Conservation (phyloP, 2,888 invertebrate genomes). For the Acanthacorydalis orientalis region DNA sequence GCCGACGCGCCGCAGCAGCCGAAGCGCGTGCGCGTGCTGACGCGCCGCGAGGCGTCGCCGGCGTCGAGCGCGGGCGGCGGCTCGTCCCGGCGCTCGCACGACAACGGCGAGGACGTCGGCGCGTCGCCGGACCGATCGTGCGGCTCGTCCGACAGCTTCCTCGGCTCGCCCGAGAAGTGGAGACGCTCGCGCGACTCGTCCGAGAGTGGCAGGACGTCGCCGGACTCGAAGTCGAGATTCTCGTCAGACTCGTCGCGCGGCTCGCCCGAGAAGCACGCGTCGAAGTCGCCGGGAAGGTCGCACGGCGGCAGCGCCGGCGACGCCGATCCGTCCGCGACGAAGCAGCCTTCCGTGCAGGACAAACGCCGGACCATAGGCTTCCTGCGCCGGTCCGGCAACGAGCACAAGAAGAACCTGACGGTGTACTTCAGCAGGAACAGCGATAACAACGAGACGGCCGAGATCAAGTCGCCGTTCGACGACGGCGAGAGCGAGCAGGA, state of each 20-base stretch:
- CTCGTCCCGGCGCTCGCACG: too few species aligned
- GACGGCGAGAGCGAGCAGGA: not conserved
- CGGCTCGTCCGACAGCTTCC: not conserved
- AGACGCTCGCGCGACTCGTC: not conserved
- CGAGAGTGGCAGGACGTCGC: not conserved
- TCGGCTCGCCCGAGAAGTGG: not conserved
- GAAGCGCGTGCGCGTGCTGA: not conserved
- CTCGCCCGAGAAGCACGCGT: not conserved
- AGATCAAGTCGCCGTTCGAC: not conserved
- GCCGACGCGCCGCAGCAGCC: too few species aligned
- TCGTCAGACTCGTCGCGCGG: not conserved
- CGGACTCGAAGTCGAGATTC: not conserved
- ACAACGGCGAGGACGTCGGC: not conserved
- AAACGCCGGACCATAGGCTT: not conserved
- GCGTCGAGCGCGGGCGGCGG: too few species aligned
- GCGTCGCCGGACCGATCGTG: not conserved
- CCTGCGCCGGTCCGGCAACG: not conserved
- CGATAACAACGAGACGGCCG: not conserved
- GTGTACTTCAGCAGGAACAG: conserved; percentile 3
- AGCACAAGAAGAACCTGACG: conserved; percentile 2
- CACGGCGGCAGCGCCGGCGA: not conserved
- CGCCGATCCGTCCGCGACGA: not conserved
- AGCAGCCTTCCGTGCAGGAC: not conserved
- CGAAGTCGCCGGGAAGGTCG: not conserved
- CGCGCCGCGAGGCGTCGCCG: too few species aligned